phyloP scores from a whole-genome alignment of 2,797 vertebrate species.

The Pseudochromis fuscus region DNA sequence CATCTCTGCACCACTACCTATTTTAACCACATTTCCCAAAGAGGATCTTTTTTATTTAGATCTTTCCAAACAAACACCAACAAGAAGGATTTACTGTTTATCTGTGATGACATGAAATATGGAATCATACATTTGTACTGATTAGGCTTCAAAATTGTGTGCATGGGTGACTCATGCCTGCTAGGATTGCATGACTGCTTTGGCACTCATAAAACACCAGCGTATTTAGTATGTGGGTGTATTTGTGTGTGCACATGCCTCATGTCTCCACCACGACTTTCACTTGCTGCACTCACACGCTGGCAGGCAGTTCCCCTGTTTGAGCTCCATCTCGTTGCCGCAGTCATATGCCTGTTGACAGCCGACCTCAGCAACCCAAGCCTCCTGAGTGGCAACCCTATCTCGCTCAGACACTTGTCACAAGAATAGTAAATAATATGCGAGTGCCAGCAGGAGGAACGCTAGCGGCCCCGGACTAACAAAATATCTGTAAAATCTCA shows the following conservation, averaged over 20 bases:
- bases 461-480: conserved; percentile 82
- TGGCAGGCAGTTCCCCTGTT: conserved; percentile 51
- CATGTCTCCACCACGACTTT: conserved; percentile 41
- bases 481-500: conserved; percentile 85
- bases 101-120: conserved; percentile 31
- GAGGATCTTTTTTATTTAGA: conserved; percentile 17
- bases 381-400: conserved; percentile 86
- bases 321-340: conserved; percentile 83
- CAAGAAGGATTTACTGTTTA: conserved; percentile 14
- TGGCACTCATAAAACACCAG: conserved; percentile 28
- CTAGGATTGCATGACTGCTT: conserved; percentile 17
- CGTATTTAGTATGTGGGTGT: conserved; percentile 10
- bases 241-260: conserved; percentile 23
- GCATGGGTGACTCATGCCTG: neutral
- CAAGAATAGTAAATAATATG: conserved; percentile 92
- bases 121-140: conserved; percentile 22
- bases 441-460: conserved; percentile 77
- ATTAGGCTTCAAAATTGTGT: conserved; percentile 9
- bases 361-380: conserved; percentile 86
- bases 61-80: conserved; percentile 4
- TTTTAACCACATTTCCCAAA: neutral
- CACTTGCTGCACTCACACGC: conserved; percentile 41
- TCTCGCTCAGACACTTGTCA: conserved; percentile 86
- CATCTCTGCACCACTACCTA: neutral
- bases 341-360: conserved; percentile 91